These are phyloP conservation scores for Cecidostiba fungosa DNA, from an alignment of 2,888 invertebrate genomes.

Conservation along the genomic window DNA sequence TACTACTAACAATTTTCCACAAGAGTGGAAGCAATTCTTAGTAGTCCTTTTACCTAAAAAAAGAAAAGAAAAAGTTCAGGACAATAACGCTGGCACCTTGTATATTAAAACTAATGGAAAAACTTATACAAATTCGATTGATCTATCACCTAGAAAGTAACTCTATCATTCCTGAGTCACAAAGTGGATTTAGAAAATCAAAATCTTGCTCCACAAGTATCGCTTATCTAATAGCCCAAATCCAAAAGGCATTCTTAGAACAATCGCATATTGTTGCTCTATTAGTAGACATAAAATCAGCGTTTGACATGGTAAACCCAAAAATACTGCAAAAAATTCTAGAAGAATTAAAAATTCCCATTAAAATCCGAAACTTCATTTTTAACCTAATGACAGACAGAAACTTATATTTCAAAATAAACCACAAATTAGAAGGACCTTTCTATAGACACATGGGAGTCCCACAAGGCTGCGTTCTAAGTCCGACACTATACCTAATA, in stretches of 20 bases:
- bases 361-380: constrained; percentile 28
- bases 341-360: constrained; percentile 5
- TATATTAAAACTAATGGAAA: constrained; percentile 18
- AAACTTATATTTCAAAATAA: constrained; percentile 28
- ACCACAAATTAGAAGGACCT: constrained; percentile 19
- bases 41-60: constrained; percentile 27
- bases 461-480: constrained; percentile 34
- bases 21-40: constrained; percentile 26
- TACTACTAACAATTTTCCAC: not conserved
- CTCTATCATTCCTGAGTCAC: not conserved
- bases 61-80: constrained; percentile 21
- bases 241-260: not conserved
- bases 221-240: constrained; percentile 5
- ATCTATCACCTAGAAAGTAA: not conserved
- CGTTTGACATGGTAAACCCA: constrained; percentile 32
- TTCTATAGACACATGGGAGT: constrained; percentile 18
- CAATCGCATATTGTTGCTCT: not conserved
- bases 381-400: constrained; percentile 28
- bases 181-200: constrained; percentile 40
- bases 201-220: constrained; percentile 4
- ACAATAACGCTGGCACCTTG: constrained; percentile 31
- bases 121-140: constrained; percentile 4
- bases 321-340: not conserved
- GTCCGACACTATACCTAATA: constrained; percentile 27
- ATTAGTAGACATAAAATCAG: constrained; percentile 38